A percentile compares a stretch with the other conserved stretches of the same genome.
Evolutionary conservation across 2,113 vertebrate genomes (phyloP).

Genomic region (Myotis lucifugus): DNA sequence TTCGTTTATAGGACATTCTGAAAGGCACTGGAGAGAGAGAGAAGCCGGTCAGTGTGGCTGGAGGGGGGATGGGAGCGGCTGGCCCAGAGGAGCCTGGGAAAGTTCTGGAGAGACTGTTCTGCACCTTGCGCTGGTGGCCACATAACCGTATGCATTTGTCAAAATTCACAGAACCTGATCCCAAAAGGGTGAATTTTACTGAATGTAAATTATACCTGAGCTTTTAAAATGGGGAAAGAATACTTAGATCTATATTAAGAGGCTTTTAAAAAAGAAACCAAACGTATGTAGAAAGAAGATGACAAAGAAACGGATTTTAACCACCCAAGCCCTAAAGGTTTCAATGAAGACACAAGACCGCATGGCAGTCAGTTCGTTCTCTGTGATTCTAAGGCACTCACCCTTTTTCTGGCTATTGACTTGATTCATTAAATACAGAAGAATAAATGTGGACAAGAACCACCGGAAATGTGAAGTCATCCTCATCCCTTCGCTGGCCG

Average conservation of each 20-base stretch:
- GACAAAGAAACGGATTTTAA: neutral
- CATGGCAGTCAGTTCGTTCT: neutral
- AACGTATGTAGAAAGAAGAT: neutral
- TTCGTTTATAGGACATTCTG: neutral
- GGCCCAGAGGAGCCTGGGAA: neutral
- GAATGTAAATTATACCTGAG: neutral
- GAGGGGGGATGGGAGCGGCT: too few relatives aligned
- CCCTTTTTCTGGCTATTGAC: constrained; percentile 78
- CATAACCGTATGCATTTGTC: neutral
- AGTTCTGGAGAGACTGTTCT: neutral
- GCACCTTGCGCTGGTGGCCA: neutral
- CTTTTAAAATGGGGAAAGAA: neutral
- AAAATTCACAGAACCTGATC: neutral
- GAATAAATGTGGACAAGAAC: constrained; percentile 69
- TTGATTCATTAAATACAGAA: constrained; percentile 75
- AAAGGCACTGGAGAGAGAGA: neutral
- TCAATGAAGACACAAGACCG: neutral
- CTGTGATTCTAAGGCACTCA: constrained; percentile 71
- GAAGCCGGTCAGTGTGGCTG: neutral
- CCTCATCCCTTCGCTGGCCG: constrained; percentile 78
- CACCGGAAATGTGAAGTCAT: constrained; percentile 60
- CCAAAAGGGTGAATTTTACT: neutral
- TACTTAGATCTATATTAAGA: neutral
- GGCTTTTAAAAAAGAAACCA: neutral
- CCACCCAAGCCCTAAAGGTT: neutral